Base-by-base conservation (phyloP, 2,113 vertebrate species). In the Alligator sinensis region DNA sequence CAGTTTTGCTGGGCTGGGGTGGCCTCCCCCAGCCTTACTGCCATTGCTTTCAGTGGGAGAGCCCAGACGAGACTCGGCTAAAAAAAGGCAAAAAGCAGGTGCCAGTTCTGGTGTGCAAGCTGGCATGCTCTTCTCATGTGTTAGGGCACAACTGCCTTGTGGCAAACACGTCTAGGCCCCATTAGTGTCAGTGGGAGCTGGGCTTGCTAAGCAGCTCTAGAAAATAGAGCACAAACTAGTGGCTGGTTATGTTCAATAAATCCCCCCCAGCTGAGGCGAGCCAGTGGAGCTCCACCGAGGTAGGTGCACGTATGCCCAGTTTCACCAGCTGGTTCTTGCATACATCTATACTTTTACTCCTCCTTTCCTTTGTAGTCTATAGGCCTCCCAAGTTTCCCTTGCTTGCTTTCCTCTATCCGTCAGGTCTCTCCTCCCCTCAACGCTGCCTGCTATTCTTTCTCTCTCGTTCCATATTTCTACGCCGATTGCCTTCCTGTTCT, bases 391-490 rank as follows among this genome's bases (percentile, higher is more conserved):
- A 72, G 24, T 34, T 62, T 17, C 9, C 64, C 55, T 34, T 80
- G 55, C 79, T 68, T 89, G 74, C 74, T 90, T 94, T 96, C 70
- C 21, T 63, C 54, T 54, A 87, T 62, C 60, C 80, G 90, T 93
- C 91, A 74, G 85, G 82, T 77, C 90, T 88, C 74, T 83, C 58
- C 30, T 85, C 62, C 59, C 34, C 84, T 75, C 4, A 0, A 82
- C 83, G 93, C 80, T 95, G 92, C 91, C 93, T 96, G 91, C 92
- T 87, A 77, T 90, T 95, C 82, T 87, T 58, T 94, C 91, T 93
- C 84, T 82, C 93, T 94, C 89, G 77, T 91, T 91, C 93, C 94
- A 91, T 92, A 92, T 95, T 96, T 94, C 92, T 93, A 93, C 96
- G 93, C 90, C 94, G 63, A 54, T 95, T 96, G 96, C 94, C 93